Conservation (phyloP, 2,888 invertebrate species). For the Tetheella fluctuosa region DNA sequence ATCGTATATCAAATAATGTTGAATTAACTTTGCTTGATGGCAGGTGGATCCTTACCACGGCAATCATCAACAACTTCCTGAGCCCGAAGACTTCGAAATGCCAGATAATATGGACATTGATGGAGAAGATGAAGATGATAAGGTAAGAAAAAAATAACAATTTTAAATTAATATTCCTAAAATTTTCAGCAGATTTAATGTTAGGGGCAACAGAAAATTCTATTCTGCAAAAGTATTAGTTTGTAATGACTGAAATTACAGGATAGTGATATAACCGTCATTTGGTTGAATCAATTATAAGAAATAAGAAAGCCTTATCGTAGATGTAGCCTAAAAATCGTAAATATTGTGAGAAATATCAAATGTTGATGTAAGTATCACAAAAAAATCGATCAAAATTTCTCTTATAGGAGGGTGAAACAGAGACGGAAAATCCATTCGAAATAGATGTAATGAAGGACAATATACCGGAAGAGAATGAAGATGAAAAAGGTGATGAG, state of each 20-base stretch:
- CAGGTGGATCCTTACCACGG: constrained; percentile 92
- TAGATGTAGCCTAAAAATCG: no score
- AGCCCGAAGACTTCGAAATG: constrained; percentile 94
- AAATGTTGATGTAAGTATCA: no score
- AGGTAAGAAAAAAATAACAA: constrained; percentile 45
- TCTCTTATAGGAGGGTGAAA: constrained; percentile 77
- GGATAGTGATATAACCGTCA: no score
- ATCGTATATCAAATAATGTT: not conserved
- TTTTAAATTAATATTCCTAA: no score
- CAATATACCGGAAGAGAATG: constrained; percentile 65
- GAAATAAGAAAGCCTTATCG: no score
- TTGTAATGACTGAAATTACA: no score
- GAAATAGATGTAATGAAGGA: constrained; percentile 93
- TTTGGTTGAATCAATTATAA: not conserved
- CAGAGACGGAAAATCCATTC: constrained; percentile 91
- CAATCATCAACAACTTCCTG: constrained; percentile 89
- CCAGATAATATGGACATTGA: constrained; percentile 94
- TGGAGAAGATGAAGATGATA: constrained; percentile 85
- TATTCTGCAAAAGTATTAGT: no score
- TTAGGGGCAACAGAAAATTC: no score
- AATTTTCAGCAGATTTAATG: no score
- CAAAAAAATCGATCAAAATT: no score
- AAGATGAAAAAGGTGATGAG: constrained; percentile 64
- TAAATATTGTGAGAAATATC: no score
- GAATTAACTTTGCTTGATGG: constrained; percentile 11